Percentiles rank a stretch among this genome's conserved stretches.
phyloP scores from a whole-genome alignment of 2,888 invertebrate genomes.

The Ophion ventricosus region DNA sequence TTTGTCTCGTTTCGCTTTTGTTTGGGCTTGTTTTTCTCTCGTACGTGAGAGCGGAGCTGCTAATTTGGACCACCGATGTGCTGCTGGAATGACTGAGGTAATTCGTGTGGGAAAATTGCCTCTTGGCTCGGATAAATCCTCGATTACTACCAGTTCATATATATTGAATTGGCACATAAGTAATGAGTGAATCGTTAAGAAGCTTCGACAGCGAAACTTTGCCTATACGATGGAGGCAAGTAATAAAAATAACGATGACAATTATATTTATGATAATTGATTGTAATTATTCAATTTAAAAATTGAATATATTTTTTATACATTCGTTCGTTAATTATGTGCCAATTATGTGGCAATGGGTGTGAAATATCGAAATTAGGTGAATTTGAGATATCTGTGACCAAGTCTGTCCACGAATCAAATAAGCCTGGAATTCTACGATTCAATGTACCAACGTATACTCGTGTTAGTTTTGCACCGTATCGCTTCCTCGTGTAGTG shows the following conservation, averaged over 20 bases:
- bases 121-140: not conserved
- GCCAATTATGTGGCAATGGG: too few species aligned
- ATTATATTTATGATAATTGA: too few species aligned
- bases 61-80: not conserved
- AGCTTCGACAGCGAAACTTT: too few species aligned
- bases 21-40: not conserved
- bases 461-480: not conserved
- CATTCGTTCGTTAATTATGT: too few species aligned
- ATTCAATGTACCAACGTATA: not conserved
- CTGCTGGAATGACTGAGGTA: not conserved
- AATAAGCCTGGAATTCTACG: not conserved
- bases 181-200: too few species aligned
- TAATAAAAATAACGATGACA: too few species aligned
- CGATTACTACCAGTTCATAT: not conserved
- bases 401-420: not conserved
- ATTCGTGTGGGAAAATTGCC: constrained; percentile 6
- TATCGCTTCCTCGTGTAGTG: not conserved
- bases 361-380: too few species aligned
- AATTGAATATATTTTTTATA: too few species aligned
- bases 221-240: too few species aligned
- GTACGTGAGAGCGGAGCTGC: not conserved
- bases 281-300: too few species aligned
- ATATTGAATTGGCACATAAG: too few species aligned
- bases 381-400: too few species aligned
- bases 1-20: not conserved